Evolutionary conservation across 2,113 vertebrate genomes (phyloP).

Genomic region (Camelus bactrianus): DNA sequence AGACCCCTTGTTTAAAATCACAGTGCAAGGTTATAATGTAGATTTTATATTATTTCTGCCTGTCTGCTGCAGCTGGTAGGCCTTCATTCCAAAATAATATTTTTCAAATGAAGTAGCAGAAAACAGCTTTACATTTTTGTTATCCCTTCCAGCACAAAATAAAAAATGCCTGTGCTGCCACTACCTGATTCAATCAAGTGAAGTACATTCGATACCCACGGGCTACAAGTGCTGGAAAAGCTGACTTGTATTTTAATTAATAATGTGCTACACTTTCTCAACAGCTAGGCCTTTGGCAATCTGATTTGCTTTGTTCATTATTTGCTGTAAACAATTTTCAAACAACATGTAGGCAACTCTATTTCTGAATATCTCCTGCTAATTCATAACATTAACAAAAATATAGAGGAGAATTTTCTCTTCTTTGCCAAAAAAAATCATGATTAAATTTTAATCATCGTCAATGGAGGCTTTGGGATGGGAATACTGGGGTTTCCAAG

Average conservation of each 20-base stretch:
- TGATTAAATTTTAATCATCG: slow-evolving; percentile 65
- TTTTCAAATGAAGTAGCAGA: slow-evolving; percentile 91
- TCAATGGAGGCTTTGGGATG: not conserved
- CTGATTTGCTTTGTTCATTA: slow-evolving; percentile 91
- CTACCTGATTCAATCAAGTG: slow-evolving; percentile 99
- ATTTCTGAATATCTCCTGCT: slow-evolving; percentile 86
- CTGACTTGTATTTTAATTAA: slow-evolving; percentile 99
- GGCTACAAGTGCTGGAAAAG: slow-evolving; percentile 91
- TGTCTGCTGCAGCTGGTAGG: slow-evolving; percentile 84
- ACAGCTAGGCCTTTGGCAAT: slow-evolving; percentile 93
- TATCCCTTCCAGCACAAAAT: slow-evolving; percentile 94
- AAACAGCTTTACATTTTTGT: slow-evolving; percentile 93
- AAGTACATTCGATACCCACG: slow-evolving; percentile 96
- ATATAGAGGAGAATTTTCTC: slow-evolving; percentile 48
- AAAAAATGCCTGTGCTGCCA: slow-evolving; percentile 94
- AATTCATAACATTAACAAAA: slow-evolving; percentile 85
- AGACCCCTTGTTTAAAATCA: slow-evolving; percentile 67
- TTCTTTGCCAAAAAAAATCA: not conserved
- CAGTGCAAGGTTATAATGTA: not conserved
- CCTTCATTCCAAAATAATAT: slow-evolving; percentile 88
- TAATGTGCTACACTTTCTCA: slow-evolving; percentile 94
- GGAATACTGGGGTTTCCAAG: not conserved
- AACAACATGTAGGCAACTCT: slow-evolving; percentile 90
- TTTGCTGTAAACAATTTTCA: slow-evolving; percentile 95
- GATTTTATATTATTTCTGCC: slow-evolving; percentile 67